Evolutionary conservation across 2,888 invertebrate species (phyloP).

Genomic region (Pyralis farinalis): DNA sequence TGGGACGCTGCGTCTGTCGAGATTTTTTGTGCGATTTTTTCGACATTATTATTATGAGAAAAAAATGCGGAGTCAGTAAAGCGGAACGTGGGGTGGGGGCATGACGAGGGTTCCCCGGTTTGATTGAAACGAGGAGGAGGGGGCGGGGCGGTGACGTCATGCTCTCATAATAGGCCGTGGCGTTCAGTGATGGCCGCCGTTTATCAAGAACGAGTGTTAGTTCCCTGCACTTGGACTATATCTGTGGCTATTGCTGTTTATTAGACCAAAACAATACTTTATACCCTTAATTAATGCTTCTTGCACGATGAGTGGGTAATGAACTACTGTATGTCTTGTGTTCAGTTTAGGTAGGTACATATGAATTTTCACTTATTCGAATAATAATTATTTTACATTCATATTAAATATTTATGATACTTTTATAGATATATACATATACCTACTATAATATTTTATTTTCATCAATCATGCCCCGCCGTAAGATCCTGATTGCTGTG

Average conservation of each 20-base stretch:
- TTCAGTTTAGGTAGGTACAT: no score
- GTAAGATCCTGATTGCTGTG: no score
- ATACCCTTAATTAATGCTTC: no score
- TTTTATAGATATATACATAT: no score
- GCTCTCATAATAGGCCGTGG: slow-evolving; percentile 78
- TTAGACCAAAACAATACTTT: slow-evolving; percentile 9
- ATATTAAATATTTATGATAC: no score
- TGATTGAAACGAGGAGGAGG: slow-evolving; percentile 76
- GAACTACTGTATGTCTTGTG: no score
- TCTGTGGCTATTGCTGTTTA: slow-evolving; percentile 33
- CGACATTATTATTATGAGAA: slow-evolving; percentile 80
- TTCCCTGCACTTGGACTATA: slow-evolving; percentile 63
- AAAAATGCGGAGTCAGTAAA: slow-evolving; percentile 79
- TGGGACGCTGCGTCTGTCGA: slow-evolving; percentile 71
- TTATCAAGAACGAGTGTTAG: slow-evolving; percentile 69
- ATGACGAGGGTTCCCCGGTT: slow-evolving; percentile 79
- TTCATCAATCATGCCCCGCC: no score
- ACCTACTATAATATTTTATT: no score
- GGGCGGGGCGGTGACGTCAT: slow-evolving; percentile 81
- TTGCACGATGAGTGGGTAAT: no score
- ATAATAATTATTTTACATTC: no score
- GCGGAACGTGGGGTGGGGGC: slow-evolving; percentile 77
- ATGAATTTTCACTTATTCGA: no score
- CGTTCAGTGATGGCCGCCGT: slow-evolving; percentile 79
- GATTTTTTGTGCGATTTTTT: slow-evolving; percentile 80